These are phyloP conservation scores for Erpornis zantholeuca DNA, from an alignment of 2,113 vertebrate species.

Conservation along the genomic window DNA sequence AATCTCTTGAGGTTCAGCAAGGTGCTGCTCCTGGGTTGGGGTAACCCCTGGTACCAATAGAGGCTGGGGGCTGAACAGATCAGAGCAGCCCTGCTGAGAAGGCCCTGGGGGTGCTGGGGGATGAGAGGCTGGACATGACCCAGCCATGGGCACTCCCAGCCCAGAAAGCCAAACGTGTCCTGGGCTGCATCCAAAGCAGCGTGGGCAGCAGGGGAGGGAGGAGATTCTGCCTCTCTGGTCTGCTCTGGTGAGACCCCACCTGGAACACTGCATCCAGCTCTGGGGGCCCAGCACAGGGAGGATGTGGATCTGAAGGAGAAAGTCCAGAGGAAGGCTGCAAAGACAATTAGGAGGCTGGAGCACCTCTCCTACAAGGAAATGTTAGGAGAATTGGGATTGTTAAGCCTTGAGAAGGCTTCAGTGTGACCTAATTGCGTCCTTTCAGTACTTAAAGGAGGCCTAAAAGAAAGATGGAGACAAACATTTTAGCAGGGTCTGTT, in stretches of 20 bases:
- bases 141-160: rapidly evolving
- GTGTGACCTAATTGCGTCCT: background rate
- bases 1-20: background rate
- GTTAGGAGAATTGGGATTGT: background rate
- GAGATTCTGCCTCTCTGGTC: background rate
- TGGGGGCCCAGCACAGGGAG: rapidly evolving
- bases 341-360: background rate
- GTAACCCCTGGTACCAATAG: no score
- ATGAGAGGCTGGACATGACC: background rate
- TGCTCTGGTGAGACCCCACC: background rate
- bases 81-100: background rate
- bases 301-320: rapidly evolving
- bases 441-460: background rate
- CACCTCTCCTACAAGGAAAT: background rate
- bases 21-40: background rate
- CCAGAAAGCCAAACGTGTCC: background rate
- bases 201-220: rapidly evolving
- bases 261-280: background rate
- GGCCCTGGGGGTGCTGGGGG: background rate
- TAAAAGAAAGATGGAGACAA: background rate
- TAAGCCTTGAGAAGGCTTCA: background rate
- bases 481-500: background rate
- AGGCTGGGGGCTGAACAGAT: background rate
- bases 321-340: background rate
- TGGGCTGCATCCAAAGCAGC: background rate